Evolutionary conservation across 1,140 invertebrate species (phyloP).

Genomic region (Drosophila prosaltans): DNA sequence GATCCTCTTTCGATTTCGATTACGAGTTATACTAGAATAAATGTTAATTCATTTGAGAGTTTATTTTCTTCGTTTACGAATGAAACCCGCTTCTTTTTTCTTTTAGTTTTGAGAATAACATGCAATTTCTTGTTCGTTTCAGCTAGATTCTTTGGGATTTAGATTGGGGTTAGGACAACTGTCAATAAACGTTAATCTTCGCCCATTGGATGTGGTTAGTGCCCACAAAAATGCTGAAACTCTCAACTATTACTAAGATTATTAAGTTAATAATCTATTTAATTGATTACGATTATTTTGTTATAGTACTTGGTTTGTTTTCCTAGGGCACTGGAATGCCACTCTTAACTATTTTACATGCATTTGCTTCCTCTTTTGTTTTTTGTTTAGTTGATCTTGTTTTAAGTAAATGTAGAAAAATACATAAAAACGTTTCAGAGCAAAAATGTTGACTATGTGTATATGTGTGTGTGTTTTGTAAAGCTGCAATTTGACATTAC

Average conservation of each 20-base stretch:
- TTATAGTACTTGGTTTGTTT: conserved; percentile 19
- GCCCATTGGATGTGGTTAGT: conserved; percentile 1
- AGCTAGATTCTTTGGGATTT: conserved; percentile 12
- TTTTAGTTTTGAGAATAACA: conserved; percentile 26
- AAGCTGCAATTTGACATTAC: not conserved
- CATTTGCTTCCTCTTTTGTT: not conserved
- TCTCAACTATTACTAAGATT: not conserved
- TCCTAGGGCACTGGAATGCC: conserved; percentile 64
- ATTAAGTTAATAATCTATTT: conserved; percentile 1
- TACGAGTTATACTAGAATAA: conserved; percentile 33
- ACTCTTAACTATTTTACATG: conserved; percentile 10
- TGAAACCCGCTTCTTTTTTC: conserved; percentile 62
- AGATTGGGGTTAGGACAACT: not conserved
- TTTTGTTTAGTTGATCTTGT: not conserved
- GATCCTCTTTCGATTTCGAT: conserved; percentile 29
- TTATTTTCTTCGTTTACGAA: conserved; percentile 44
- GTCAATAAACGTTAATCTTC: not conserved
- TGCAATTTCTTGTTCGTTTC: conserved; percentile 11
- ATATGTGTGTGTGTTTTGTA: not conserved
- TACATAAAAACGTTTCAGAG: conserved; percentile 35
- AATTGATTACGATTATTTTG: conserved; percentile 19
- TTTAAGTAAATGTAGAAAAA: conserved; percentile 47
- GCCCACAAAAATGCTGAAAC: conserved; percentile 60
- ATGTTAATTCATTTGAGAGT: conserved; percentile 2
- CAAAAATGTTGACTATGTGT: not conserved